Evolutionary conservation across 2,113 vertebrate species (phyloP), one percentile per base, ranked within the genome.

Genomic region (Brienomyrus brachyistius): DNA sequence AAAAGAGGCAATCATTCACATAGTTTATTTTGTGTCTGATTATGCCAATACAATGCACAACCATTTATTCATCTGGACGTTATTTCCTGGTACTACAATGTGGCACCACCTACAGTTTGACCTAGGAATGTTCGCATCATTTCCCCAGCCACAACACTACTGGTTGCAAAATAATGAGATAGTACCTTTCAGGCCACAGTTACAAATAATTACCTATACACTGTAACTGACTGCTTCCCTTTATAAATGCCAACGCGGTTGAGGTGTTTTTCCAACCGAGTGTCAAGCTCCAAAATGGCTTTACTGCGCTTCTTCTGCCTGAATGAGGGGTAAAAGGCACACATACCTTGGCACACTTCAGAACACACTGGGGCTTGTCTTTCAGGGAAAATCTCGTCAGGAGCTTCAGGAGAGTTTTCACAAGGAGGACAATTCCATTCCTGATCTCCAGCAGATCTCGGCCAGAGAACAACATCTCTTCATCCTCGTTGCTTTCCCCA

Each of bases 361-460:
- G 94, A 66, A 96, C n/a, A 80, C 94, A 97, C 2, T 97, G 96
- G 2, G 95, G 95, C 47, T 94, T 96, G 90, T 97, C 97, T 90
- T 96, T 97, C 0, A 99, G 95, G 0, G 97, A 94, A 90, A 98
- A 97, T 11, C 93, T 97, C 0, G 94, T 91, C 0, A 99, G 94
- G 88, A 99, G 96, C 3, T 94, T 95, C 31, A 99, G 94, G 48
- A 99, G 94, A 88, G 96, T 97, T 87, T 95, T 96, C 88, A 99
- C 54, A 70, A 99, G 94, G 0, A 95, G 89, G 88, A 97, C 95
- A 17, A 97, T 88, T 2, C 94, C 93, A 5, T 97, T 92, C 86
- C 97, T 96, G 86, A 99, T 91, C 90, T 94, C 95, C 90, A 95
- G 91, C 89, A 98, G 91, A 89, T 98, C 96, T 1, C 93, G 91